Percentiles rank a stretch among this genome's conserved stretches.
These are phyloP conservation scores for Ondatra zibethicus DNA, from an alignment of 2,113 vertebrate species.

Conservation along the genomic window DNA sequence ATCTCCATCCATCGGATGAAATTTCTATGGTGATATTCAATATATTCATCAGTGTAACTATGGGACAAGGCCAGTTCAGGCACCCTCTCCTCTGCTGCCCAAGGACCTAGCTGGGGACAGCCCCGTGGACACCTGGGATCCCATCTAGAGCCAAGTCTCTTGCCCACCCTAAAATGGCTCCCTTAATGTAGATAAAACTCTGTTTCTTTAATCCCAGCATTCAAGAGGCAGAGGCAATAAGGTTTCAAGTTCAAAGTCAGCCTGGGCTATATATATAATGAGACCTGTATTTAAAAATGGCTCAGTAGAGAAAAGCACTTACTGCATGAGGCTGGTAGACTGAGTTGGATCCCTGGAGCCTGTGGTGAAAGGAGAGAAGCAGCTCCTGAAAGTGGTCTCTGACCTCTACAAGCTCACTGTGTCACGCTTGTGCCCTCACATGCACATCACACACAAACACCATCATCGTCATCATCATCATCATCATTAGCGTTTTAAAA, in stretches of 20 bases:
- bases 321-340: not conserved
- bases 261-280: not conserved
- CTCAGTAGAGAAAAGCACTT: not conserved
- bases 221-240: not conserved
- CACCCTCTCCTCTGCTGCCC: no score
- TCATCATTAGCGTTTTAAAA: no score
- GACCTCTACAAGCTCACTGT: not conserved
- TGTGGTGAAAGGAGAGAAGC: not conserved
- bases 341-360: not conserved
- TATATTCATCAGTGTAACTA: no score
- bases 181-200: no score
- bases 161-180: no score
- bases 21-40: no score
- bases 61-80: no score
- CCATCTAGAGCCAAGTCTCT: no score
- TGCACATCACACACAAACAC: not conserved
- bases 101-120: no score
- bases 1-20: no score
- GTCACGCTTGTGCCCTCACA: not conserved
- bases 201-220: not conserved
- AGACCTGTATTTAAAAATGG: not conserved
- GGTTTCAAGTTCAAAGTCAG: not conserved
- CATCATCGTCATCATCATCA: no score
- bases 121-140: no score
- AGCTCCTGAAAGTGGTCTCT: not conserved